phyloP scores from a whole-genome alignment of 2,888 invertebrate species.

The Lycia hirtaria region DNA sequence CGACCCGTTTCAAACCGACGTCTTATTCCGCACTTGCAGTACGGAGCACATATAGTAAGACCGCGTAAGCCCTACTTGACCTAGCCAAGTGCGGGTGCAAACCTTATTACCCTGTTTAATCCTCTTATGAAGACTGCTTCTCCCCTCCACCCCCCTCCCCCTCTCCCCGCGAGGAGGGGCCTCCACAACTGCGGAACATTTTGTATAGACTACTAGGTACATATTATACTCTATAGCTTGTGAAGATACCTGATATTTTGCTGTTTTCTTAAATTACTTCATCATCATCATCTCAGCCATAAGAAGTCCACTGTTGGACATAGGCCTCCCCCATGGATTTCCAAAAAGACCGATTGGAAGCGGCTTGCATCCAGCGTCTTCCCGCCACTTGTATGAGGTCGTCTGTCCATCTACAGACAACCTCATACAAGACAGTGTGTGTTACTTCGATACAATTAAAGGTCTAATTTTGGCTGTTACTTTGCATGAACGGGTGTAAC shows the following conservation, averaged over 20 bases:
- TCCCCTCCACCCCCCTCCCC: conserved; percentile 2
- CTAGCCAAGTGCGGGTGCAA: conserved; percentile 68
- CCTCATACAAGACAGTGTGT: too few relatives aligned
- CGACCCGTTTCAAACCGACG: neutral
- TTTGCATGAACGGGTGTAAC: too few relatives aligned
- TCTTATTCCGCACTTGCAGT: neutral
- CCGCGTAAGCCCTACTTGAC: conserved; percentile 71
- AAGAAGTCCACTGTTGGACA: too few relatives aligned
- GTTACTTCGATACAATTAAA: too few relatives aligned
- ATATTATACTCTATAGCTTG: neutral
- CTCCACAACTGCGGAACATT: conserved; percentile 1
- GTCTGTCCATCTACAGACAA: too few relatives aligned
- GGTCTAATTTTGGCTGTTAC: too few relatives aligned
- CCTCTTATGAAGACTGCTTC: conserved; percentile 65
- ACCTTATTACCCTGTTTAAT: conserved; percentile 77
- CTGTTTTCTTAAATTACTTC: too few relatives aligned
- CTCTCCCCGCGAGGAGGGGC: neutral
- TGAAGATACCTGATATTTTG: neutral
- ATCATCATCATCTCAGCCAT: too few relatives aligned
- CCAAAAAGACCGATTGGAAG: too few relatives aligned
- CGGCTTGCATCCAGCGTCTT: too few relatives aligned
- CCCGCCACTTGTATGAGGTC: too few relatives aligned
- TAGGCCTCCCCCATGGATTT: too few relatives aligned
- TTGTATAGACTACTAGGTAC: neutral
- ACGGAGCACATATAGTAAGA: conserved; percentile 21